A percentile compares a stretch with the other conserved stretches of the same genome.
phyloP scores from a whole-genome alignment of 2,113 vertebrate genomes.

The Pseudonaja textilis region DNA sequence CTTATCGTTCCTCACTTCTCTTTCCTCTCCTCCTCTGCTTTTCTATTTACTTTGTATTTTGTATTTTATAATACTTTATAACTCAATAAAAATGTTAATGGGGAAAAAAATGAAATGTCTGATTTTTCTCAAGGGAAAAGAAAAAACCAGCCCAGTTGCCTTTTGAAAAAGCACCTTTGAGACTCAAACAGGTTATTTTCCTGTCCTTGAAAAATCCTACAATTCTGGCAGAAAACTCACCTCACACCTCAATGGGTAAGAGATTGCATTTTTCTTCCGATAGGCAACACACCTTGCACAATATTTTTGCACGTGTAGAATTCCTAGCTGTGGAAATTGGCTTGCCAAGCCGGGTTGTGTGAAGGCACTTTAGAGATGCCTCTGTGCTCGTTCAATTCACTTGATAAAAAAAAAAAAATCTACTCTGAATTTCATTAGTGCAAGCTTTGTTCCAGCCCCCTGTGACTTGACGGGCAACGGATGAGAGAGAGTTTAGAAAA shows the following conservation, averaged over 20 bases:
- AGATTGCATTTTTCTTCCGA: not conserved
- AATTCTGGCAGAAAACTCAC: not conserved
- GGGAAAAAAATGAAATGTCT: no score
- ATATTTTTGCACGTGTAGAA: not conserved
- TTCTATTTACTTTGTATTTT: no score
- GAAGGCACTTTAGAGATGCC: not conserved
- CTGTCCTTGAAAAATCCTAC: not conserved
- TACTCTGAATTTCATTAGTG: not conserved
- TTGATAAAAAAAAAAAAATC: no score
- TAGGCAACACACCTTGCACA: not conserved
- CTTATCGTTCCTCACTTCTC: no score
- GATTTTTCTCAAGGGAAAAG: no score
- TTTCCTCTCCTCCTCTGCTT: no score
- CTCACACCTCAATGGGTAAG: not conserved
- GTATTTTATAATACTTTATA: no score
- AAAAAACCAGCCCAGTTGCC: not conserved
- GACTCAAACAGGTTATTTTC: not conserved
- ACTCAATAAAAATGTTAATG: no score
- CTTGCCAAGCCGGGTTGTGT: not conserved
- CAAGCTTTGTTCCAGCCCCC: not conserved
- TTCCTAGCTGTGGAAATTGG: not conserved
- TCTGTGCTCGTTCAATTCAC: no score
- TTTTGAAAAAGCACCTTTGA: not conserved
- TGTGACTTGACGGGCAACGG: accelerated
- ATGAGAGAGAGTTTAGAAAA: not conserved